Evolutionary conservation across 2,888 invertebrate genomes (phyloP), one percentile per base, ranked within the genome.

Genomic region (Vesta saturnalis): DNA sequence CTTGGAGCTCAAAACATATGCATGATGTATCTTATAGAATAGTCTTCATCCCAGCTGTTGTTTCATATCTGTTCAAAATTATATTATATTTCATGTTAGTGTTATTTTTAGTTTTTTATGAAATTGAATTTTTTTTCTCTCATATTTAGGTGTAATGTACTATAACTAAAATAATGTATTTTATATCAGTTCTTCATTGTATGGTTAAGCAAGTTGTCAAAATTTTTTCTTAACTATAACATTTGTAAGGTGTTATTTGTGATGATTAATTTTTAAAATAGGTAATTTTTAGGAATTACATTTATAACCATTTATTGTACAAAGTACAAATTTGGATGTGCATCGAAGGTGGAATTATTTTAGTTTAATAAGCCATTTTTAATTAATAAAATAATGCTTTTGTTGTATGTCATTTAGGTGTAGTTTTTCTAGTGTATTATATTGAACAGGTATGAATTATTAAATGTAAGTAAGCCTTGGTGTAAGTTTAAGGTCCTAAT

Each of bases 1-100:
- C 72, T 83, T 69, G 81, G 82, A 54, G 77, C 76, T 43, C 81
- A 82, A 66, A 82, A 84, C 77, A 80, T 84, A 58, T 84, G 83
- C 77, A 83, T 85, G 84, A 78, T 83, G 64, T 85, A 84, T 77
- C 83, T 83, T 77, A 83, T 84, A 78, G 83, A 84, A 83, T 84
- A 81, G 75, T 82, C 73, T 81, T 80, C 81, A 80, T 77, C 64
- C 52, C 49, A 77, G 78, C 79, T 77, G 75, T 74, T 74, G 75
- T 76, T 76, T 75, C 72, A 63, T 73, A 70, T 69, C 72, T 68
- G 67, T 72, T 70, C 65, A 67, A 22, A 46, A 43, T 35, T 55
- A 35, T 12, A n/a, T 1, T 16, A n/a, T 39, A 35, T 52, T 18
- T 21, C 21, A 19, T 52, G 19, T n/a, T 23, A 47, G 15, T 16